Evolutionary conservation across 1,140 invertebrate genomes (phyloP), one percentile per base, ranked within the genome.

Genomic region (Cephus cinctus): DNA sequence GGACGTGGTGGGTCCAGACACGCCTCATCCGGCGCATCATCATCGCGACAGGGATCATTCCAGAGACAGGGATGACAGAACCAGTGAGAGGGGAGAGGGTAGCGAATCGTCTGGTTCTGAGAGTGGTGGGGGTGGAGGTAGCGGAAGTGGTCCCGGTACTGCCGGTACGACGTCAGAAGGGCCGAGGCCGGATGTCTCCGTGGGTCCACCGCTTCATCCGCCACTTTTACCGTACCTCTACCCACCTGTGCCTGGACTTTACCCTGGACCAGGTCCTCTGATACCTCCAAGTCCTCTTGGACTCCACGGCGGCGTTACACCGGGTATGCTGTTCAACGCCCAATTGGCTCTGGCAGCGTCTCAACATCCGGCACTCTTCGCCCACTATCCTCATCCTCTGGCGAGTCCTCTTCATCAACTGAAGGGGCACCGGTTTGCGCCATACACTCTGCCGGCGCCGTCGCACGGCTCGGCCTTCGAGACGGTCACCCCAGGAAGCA

Each of bases 191-290:
- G 92, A 92, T 73, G 90, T 93, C 16, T 90, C 87, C 4, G 85
- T 93, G 3, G 91, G 92, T 6, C 90, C 90, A 14, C 90, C 92
- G 5, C 86, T 92, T 8, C 90, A 93, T 62, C 90, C 90, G 8
- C 89, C 89, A 11, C 78, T 94, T 38, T 77, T 94, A 54, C 92
- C 91, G 44, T 95, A 94, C 78, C 82, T 95, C 11, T 93, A 93
- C 68, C 87, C 88, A 0, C 88, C 87, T n/a, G 71, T 76, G 5
- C 80, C 80, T 2, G 89, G 88, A 2, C 75, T 94, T 39, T 94
- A 94, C 73, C 87, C 86, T 12, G 78, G 81, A 8, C 80, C 82
- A 3, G 76, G 78, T 4, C 86, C 81, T 1, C 83, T 89, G 38
- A 84, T 89, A 60, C 83, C 81, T 2, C 87, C 87, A 5, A 72